Evolutionary conservation across 2,113 vertebrate species (phyloP), one percentile per base, ranked within the genome.

Genomic region (Trematomus loennbergii): DNA sequence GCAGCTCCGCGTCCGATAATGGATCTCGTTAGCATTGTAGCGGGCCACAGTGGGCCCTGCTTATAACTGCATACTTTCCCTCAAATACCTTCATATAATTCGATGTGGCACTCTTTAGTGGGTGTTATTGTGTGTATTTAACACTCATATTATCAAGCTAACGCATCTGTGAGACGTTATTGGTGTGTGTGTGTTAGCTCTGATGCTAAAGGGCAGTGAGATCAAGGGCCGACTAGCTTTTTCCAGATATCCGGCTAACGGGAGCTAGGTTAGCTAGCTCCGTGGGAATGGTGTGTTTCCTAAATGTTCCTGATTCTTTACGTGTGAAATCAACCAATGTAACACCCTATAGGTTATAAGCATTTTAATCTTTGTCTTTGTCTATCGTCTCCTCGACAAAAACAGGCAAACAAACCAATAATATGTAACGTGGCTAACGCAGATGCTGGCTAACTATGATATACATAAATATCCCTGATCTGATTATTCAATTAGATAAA

Each of bases 1-100:
- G 25, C 17, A 22, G 12, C 29, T 0, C 0, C 0, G 55, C 61
- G 91, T 92, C 89, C 91, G 89, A 90, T 90, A 91, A 90, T 90
- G 88, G 91, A 84, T 72, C 43, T 83, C 18, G 75, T 8, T 86
- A 90, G 84, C 82, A 4, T 54, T 1, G 33, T 63, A 88, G 88
- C 73, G 78, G 82, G 85, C 90, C 85, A 43, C 29, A 18, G 29
- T 25, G 78, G 89, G 91, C 90, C 90, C 87, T 33, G 33, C 54
- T 8, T 9, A 45, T 12, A 45, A 46, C 54, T 49, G 46, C 40
- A 33, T 2, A 20, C 9, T n/a, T 9, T 59, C 2, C 2, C 5
- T 33, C 2, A 11, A n/a, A 54, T 36, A 36, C 12, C 7, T 15
- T 10, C 0, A 0, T 2, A 0, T 33, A 46, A 20, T 12, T 70